These are phyloP conservation scores for Tachina fera DNA, from an alignment of 2,888 invertebrate species.

Conservation along the genomic window DNA sequence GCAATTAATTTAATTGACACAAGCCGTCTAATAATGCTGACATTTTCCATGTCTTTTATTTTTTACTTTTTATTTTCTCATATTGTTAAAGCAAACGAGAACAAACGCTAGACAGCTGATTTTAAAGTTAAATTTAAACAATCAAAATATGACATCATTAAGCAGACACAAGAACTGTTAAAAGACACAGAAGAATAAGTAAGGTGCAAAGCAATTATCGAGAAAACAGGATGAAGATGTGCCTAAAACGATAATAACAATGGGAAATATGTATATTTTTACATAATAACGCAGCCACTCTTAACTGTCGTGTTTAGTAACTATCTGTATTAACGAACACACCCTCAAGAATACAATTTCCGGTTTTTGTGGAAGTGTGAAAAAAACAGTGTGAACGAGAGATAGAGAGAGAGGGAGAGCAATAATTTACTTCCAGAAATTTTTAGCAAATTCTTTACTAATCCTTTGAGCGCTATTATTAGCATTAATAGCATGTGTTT, in stretches of 20 bases:
- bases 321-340: slow-evolving; percentile 18
- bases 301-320: not conserved
- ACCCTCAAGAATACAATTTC: slow-evolving; percentile 50
- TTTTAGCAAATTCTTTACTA: slow-evolving; percentile 37
- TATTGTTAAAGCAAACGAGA: slow-evolving; percentile 7
- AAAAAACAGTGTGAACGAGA: not conserved
- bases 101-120: slow-evolving; percentile 59
- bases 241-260: slow-evolving; percentile 56
- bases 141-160: slow-evolving; percentile 46
- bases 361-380: slow-evolving; percentile 52
- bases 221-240: slow-evolving; percentile 46
- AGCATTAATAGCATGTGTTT: not conserved
- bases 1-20: slow-evolving; percentile 56
- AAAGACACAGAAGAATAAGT: not conserved
- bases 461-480: slow-evolving; percentile 55
- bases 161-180: not conserved
- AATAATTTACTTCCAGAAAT: too few species aligned
- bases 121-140: slow-evolving; percentile 18
- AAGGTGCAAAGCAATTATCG: not conserved
- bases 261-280: not conserved
- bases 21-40: slow-evolving; percentile 26
- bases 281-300: slow-evolving; percentile 15
- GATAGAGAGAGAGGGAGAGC: too few species aligned
- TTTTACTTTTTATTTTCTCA: not conserved
- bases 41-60: not conserved